A percentile compares a stretch with the other conserved stretches of the same genome.
phyloP scores from a whole-genome alignment of 1,140 invertebrate species.

The Conus ventricosus region DNA sequence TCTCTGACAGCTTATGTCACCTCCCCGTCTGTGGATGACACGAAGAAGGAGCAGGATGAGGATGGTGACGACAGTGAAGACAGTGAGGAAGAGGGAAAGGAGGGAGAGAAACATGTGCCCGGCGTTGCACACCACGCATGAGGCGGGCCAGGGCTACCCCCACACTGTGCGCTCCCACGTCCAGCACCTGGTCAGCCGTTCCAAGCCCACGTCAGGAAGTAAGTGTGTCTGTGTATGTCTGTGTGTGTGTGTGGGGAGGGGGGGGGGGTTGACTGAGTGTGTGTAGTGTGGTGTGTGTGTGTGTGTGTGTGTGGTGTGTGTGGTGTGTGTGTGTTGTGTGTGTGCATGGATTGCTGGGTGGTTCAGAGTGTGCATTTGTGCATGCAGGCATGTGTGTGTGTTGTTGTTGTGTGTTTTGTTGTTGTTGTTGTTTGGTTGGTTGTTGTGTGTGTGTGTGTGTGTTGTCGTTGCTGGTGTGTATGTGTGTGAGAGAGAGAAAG shows the following conservation, averaged over 20 bases:
- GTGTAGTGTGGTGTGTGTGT: neutral
- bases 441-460: neutral
- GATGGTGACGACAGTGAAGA: neutral
- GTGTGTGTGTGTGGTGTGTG: neutral
- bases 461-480: no score
- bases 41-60: neutral
- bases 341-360: neutral
- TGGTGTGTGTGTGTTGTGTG: conserved; percentile 7
- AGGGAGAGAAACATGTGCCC: conserved; percentile 81
- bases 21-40: no score
- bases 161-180: conserved; percentile 75
- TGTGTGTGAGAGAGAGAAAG: no score
- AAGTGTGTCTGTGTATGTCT: conserved; percentile 6
- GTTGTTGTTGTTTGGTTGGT: neutral
- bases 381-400: neutral
- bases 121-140: conserved; percentile 88
- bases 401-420: neutral
- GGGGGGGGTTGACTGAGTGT: neutral
- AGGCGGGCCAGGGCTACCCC: conserved; percentile 79
- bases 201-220: conserved; percentile 35
- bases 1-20: conserved; percentile 28
- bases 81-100: conserved; percentile 36
- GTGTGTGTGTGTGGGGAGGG: conserved; percentile 4
- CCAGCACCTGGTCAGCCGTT: conserved; percentile 87
- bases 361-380: neutral